Percentiles rank a stretch among this genome's conserved stretches.
Conservation (phyloP, 1,140 invertebrate genomes). For the Hydropsyche tenuis region DNA sequence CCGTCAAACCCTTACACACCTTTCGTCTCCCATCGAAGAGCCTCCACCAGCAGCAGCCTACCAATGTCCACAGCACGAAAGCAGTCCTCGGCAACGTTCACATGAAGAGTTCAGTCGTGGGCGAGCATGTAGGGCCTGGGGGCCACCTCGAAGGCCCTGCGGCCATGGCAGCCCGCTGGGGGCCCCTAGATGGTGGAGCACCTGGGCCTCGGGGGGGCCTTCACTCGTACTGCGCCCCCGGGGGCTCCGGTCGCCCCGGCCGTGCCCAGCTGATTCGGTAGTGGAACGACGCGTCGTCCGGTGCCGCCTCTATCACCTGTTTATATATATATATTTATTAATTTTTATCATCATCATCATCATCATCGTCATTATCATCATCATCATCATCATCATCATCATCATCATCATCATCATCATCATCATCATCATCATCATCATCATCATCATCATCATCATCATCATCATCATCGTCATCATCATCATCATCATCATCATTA, state of each 20-base stretch:
- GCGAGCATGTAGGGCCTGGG: not conserved
- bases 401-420: too few relatives aligned
- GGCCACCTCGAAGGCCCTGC: not conserved
- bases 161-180: not conserved
- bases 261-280: slow-evolving; percentile 65
- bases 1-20: too few relatives aligned
- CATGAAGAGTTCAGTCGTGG: not conserved
- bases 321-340: slow-evolving; percentile 33
- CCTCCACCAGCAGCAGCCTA: too few relatives aligned
- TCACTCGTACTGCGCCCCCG: slow-evolving; percentile 59
- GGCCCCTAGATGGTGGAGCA: slow-evolving; percentile 34
- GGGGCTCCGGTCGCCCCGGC: slow-evolving; percentile 52
- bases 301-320: slow-evolving; percentile 64
- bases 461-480: too few relatives aligned
- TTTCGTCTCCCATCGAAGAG: too few relatives aligned
- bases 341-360: too few relatives aligned
- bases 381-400: too few relatives aligned
- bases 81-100: not conserved
- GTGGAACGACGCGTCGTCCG: slow-evolving; percentile 66
- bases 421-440: too few relatives aligned
- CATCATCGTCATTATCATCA: too few relatives aligned
- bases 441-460: too few relatives aligned
- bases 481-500: too few relatives aligned
- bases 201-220: slow-evolving; percentile 32
- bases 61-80: too few relatives aligned